Evolutionary conservation across 92 coral and sea anemone genomes (phyloP).

Genomic region (Porites rus): DNA sequence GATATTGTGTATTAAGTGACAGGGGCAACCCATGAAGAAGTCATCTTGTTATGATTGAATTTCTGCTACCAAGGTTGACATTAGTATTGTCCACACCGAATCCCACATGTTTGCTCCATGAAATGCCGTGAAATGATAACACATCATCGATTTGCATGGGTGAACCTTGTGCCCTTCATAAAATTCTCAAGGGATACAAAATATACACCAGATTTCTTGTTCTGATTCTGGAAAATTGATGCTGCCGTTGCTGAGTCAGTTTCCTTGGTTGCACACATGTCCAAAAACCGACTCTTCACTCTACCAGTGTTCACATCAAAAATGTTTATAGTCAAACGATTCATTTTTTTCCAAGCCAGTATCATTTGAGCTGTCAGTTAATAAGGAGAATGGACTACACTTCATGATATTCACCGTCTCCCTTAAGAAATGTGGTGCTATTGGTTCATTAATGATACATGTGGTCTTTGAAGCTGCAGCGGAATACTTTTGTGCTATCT

Average conservation of each 20-base stretch:
- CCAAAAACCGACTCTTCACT: conserved; percentile 47
- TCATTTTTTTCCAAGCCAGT: conserved; percentile 61
- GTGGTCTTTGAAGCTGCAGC: conserved; percentile 58
- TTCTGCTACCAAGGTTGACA: conserved; percentile 47
- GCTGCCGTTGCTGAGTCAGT: conserved; percentile 52
- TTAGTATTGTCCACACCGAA: conserved; percentile 59
- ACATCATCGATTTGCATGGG: conserved; percentile 30
- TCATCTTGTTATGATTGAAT: conserved; percentile 62
- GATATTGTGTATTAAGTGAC: conserved; percentile 58
- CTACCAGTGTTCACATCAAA: conserved; percentile 24
- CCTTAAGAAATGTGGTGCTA: conserved; percentile 48
- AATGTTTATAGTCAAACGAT: conserved; percentile 43
- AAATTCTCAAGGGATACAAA: no score
- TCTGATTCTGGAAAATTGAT: conserved; percentile 9
- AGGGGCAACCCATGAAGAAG: conserved; percentile 69
- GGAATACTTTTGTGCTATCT: conserved; percentile 23
- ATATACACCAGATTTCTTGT: no score
- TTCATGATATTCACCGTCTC: conserved; percentile 31
- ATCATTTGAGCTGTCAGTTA: conserved; percentile 43
- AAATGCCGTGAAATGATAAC: conserved; percentile 27
- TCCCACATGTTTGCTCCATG: conserved; percentile 50
- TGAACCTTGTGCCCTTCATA: no score
- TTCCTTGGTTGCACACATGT: conserved; percentile 50
- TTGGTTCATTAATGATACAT: conserved; percentile 52
- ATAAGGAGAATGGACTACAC: conserved; percentile 27